Evolutionary conservation across 37 sponge, comb jelly and placozoan species (phyloP), one percentile per base, ranked within the genome.

Genomic region (Axinella damicornis): DNA sequence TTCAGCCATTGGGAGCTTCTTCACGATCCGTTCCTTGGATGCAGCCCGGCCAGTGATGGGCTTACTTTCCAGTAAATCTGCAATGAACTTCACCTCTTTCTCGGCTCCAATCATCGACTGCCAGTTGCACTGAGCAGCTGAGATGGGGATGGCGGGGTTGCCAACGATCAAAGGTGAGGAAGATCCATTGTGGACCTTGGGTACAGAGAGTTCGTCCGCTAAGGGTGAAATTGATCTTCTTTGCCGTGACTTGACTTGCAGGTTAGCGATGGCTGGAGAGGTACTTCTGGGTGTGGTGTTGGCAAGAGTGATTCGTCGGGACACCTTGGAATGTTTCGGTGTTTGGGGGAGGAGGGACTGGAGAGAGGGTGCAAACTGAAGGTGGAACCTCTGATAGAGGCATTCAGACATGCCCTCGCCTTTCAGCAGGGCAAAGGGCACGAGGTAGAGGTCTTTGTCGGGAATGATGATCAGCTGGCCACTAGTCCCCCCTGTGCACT

Each of bases 361-460:
- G 2, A 92, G 69, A 0, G 95, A 95, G 24, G 92, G 92, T 20
- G 82, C 66, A 22, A 93, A 69, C 19, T 66, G 76, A 28, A 95
- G 80, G 17, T 88, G 90, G 77, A 72, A 95, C 18, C 90, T 87
- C 73, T 92, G 77, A 73, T 86, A 93, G 56, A 95, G 79, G 62
- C 66, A 87, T 21, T 86, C 83, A 22, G 64, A n/a, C 11, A 21
- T 53, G 1, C 80, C 80, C 32, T 87, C 92, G 53, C 81, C 75
- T 58, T 81, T 87, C 53, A 97, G 87, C 25, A 97, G 95, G 12
- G 87, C 61, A 57, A 94, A 97, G 0, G 98, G 98, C 11, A 97
- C 88, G 16, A 97, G 91, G 61, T 92, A 92, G 71, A 97, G 98
- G 14, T 95, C 96, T 37, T 88, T 94, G 77, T 97, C 94, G 6